These are phyloP conservation scores for Xiphydria camelus DNA, from an alignment of 2,888 invertebrate species.

Conservation along the genomic window DNA sequence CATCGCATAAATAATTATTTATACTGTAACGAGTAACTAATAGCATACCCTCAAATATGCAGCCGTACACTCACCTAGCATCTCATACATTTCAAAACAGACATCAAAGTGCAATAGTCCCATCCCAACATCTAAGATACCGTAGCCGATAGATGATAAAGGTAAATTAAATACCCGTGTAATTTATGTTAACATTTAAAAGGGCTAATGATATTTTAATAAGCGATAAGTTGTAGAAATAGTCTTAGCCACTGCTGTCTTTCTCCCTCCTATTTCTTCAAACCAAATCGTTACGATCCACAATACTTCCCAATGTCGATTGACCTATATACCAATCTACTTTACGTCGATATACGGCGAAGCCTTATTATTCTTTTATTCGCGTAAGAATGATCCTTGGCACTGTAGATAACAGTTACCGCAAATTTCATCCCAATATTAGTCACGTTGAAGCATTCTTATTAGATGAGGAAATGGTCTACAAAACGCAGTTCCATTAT, in stretches of 20 bases:
- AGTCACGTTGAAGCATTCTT: no score
- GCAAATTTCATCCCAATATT: no score
- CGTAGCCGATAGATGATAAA: constrained; percentile 17
- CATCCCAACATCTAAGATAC: constrained; percentile 11
- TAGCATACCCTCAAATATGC: no score
- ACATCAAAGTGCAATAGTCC: constrained; percentile 24
- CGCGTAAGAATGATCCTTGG: no score
- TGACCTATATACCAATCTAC: neutral
- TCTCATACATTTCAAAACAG: constrained; percentile 2
- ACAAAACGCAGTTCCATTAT: no score
- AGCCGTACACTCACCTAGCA: no score
- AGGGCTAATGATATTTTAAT: constrained; percentile 19
- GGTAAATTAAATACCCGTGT: constrained; percentile 17
- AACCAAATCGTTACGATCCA: neutral
- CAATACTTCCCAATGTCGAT: no score
- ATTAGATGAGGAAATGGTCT: no score
- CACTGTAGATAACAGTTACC: no score
- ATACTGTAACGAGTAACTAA: no score
- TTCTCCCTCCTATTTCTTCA: neutral
- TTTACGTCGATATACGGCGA: neutral
- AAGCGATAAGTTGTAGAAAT: constrained; percentile 13
- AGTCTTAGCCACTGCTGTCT: constrained; percentile 17
- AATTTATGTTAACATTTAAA: constrained; percentile 23
- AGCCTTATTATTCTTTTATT: no score
- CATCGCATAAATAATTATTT: no score